Evolutionary conservation across 2,113 vertebrate species (phyloP).

Genomic region (Emydura subglobosa): DNA sequence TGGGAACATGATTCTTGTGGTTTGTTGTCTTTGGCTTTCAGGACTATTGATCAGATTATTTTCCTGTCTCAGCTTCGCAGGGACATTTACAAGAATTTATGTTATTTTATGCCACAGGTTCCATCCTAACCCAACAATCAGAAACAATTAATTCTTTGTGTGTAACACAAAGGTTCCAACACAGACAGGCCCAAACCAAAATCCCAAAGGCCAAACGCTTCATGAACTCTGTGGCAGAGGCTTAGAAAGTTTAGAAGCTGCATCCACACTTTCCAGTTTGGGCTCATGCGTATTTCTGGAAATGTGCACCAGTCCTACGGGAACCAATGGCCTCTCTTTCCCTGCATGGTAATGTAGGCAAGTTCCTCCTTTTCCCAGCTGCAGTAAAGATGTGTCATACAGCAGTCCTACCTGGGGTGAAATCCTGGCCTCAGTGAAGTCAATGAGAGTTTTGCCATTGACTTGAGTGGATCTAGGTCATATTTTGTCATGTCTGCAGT

Average conservation of each 20-base stretch:
- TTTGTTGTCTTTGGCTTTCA: background rate
- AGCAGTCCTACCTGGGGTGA: background rate
- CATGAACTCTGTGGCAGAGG: background rate
- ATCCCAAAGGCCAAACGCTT: background rate
- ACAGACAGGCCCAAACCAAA: background rate
- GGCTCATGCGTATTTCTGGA: conserved; percentile 34
- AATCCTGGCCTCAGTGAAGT: background rate
- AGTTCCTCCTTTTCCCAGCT: background rate
- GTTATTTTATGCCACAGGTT: background rate
- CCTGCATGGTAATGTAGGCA: background rate
- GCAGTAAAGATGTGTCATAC: background rate
- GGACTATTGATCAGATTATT: background rate
- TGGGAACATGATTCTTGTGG: background rate
- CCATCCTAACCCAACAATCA: background rate
- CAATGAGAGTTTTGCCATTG: background rate
- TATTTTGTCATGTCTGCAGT: background rate
- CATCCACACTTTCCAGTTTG: conserved; percentile 20
- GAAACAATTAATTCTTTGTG: background rate
- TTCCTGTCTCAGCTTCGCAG: background rate
- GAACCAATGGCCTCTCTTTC: background rate
- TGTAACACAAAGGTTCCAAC: background rate
- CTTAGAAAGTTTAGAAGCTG: background rate
- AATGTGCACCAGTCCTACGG: background rate
- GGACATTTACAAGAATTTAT: background rate
- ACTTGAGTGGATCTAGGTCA: background rate